Percentiles rank a stretch among this genome's conserved stretches.
Evolutionary conservation across 1,140 invertebrate species (phyloP).

Genomic region (Oreohelix idahoensis): DNA sequence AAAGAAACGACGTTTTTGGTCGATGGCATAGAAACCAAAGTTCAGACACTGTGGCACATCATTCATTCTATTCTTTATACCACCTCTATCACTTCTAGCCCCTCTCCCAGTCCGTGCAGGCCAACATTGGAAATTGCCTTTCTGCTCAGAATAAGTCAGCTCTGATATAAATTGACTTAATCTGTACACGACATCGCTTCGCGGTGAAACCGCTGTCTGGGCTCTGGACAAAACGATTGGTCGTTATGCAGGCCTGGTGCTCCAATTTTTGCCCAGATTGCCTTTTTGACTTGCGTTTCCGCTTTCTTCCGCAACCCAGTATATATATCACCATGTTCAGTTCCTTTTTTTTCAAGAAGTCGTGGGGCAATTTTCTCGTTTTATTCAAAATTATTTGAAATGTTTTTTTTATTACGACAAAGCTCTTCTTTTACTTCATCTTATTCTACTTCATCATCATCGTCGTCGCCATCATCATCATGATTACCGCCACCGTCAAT

Average conservation of each 20-base stretch:
- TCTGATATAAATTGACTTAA: slow-evolving; percentile 7
- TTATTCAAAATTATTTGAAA: not conserved
- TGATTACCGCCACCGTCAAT: too few relatives aligned
- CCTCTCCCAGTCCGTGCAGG: too few relatives aligned
- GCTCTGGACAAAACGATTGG: not conserved
- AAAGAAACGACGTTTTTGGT: too few relatives aligned
- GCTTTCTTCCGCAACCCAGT: too few relatives aligned
- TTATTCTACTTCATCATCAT: not conserved
- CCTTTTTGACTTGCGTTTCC: too few relatives aligned
- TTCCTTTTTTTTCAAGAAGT: not conserved
- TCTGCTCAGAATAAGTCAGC: not conserved
- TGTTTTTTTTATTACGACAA: too few relatives aligned
- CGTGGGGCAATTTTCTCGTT: not conserved
- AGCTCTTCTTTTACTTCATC: not conserved
- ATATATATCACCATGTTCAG: too few relatives aligned
- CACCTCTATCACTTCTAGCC: too few relatives aligned
- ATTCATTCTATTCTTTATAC: too few relatives aligned
- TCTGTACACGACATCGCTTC: not conserved
- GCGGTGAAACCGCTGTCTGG: not conserved
- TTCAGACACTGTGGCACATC: too few relatives aligned
- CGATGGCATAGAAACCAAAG: too few relatives aligned
- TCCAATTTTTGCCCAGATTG: not conserved
- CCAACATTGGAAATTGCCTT: not conserved
- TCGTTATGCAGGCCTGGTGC: not conserved
- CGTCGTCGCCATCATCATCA: too few relatives aligned